phyloP scores from a whole-genome alignment of 2,888 invertebrate genomes.

The Drosophila siamana region DNA sequence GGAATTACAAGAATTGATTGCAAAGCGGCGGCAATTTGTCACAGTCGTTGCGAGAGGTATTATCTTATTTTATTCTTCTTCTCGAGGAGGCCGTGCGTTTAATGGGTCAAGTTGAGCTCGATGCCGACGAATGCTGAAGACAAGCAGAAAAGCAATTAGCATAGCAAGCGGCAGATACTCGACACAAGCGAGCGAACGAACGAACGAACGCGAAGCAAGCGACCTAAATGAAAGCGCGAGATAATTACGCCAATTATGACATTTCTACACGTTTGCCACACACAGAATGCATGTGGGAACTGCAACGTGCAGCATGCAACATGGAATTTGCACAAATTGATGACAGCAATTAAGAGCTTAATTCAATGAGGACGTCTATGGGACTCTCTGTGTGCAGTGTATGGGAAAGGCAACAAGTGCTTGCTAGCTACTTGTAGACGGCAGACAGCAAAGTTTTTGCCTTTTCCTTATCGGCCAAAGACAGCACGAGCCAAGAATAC shows the following conservation, averaged over 20 bases:
- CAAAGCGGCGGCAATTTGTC: slow-evolving; percentile 56
- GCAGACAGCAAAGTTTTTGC: slow-evolving; percentile 34
- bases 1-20: slow-evolving; percentile 50
- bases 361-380: slow-evolving; percentile 59
- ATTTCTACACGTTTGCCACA: slow-evolving; percentile 18
- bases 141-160: slow-evolving; percentile 59
- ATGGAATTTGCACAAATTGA: slow-evolving; percentile 71
- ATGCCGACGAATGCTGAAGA: slow-evolving; percentile 34
- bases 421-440: slow-evolving; percentile 8
- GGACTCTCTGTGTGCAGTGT: neutral
- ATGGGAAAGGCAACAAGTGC: slow-evolving; percentile 14
- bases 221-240: slow-evolving; percentile 55
- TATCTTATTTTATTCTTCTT: neutral
- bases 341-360: slow-evolving; percentile 76
- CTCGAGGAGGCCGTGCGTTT: slow-evolving; percentile 35
- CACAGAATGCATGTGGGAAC: slow-evolving; percentile 64
- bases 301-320: slow-evolving; percentile 25
- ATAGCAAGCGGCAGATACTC: slow-evolving; percentile 43
- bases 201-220: slow-evolving; percentile 35
- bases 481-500: slow-evolving; percentile 8
- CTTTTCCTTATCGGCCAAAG: slow-evolving; percentile 35
- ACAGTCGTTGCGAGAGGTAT: slow-evolving; percentile 27
- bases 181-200: too few relatives aligned
- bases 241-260: slow-evolving; percentile 76
- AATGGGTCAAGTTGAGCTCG: slow-evolving; percentile 65